phyloP scores from a whole-genome alignment of 37 sponge, comb jelly and placozoan genomes.

The Cladorhizidae sp. region DNA sequence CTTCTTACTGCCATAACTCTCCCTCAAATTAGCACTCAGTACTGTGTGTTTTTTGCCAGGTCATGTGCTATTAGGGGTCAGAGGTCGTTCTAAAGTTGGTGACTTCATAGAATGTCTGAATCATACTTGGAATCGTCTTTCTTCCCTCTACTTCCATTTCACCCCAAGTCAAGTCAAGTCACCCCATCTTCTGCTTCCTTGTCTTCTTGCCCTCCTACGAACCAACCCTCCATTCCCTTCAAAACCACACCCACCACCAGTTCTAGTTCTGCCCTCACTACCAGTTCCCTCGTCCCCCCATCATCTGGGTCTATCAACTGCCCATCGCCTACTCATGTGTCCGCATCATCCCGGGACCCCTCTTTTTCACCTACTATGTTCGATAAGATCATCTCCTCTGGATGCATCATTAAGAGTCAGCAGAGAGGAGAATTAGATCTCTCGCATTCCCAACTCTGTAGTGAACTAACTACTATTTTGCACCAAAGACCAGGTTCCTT shows the following conservation, averaged over 20 bases:
- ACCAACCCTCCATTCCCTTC: no score
- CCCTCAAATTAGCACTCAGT: no score
- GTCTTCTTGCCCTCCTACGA: no score
- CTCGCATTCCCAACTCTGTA: slow-evolving; percentile 52
- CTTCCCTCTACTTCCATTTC: no score
- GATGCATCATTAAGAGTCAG: slow-evolving; percentile 65
- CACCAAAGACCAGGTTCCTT: slow-evolving; percentile 46
- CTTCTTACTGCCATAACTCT: slow-evolving; percentile 17
- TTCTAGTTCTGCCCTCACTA: no score
- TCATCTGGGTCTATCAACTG: background rate
- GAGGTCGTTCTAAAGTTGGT: no score
- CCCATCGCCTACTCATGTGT: background rate
- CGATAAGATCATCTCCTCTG: slow-evolving; percentile 40
- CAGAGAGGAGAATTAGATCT: slow-evolving; percentile 86
- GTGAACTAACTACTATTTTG: slow-evolving; percentile 26
- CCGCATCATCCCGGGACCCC: background rate
- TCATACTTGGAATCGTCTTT: background rate
- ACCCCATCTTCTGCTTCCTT: background rate
- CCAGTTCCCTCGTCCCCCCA: no score
- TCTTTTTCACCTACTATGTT: slow-evolving; percentile 23
- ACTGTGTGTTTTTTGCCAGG: no score
- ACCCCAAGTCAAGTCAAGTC: background rate
- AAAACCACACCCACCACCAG: no score
- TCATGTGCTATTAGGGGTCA: no score
- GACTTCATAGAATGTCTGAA: no score